phyloP scores from a whole-genome alignment of 1,140 invertebrate species.

The Caenorhabditis inopinata region DNA sequence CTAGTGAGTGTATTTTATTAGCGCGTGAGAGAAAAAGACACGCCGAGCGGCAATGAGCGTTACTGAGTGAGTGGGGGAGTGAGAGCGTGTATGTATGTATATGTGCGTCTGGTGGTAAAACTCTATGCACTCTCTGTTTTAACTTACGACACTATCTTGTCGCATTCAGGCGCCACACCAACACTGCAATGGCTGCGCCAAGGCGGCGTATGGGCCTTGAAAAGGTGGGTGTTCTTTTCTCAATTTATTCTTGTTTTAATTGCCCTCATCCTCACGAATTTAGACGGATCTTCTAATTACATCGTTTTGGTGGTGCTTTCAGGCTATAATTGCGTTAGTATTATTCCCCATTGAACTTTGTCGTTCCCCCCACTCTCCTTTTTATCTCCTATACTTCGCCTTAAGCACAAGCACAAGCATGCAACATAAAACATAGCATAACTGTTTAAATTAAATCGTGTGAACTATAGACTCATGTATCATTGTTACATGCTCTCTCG shows the following conservation, averaged over 20 bases:
- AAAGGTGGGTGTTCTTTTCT: constrained; percentile 13
- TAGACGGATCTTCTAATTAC: too few species aligned
- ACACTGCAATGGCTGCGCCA: constrained; percentile 30
- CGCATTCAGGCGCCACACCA: constrained; percentile 27
- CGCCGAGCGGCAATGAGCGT: constrained; percentile 30
- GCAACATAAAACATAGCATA: too few species aligned
- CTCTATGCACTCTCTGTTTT: constrained; percentile 33
- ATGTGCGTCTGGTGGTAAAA: constrained; percentile 37
- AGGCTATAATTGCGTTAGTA: too few species aligned
- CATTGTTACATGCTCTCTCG: not conserved
- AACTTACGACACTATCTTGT: constrained; percentile 31
- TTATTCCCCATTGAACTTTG: too few species aligned
- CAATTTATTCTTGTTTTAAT: not conserved
- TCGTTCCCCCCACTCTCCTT: too few species aligned
- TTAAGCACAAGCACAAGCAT: too few species aligned
- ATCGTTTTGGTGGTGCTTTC: too few species aligned
- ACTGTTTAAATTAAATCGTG: too few species aligned
- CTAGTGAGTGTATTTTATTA: not conserved
- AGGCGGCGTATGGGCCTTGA: constrained; percentile 26
- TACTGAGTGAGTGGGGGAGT: constrained; percentile 32
- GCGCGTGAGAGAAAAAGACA: constrained; percentile 26
- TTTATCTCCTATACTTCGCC: too few species aligned
- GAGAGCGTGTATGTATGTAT: constrained; percentile 39
- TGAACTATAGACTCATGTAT: too few species aligned
- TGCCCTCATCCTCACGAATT: too few species aligned